Percentiles rank a stretch among this genome's conserved stretches.
phyloP scores from a whole-genome alignment of 2,797 vertebrate genomes.

The Ctenosaura bakeri region DNA sequence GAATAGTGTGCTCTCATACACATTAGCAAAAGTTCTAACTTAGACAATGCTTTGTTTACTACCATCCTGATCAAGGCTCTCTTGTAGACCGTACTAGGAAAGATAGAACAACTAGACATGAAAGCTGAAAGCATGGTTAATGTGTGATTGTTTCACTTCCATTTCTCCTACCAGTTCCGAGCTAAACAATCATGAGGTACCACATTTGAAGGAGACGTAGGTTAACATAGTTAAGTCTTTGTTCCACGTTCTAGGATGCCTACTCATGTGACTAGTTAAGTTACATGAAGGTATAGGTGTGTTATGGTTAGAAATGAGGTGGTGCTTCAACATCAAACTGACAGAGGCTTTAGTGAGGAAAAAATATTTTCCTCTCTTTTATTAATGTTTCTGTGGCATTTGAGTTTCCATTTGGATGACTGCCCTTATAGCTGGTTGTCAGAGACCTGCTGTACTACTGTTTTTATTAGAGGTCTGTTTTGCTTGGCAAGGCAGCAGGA shows the following conservation, averaged over 20 bases:
- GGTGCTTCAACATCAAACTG: slow-evolving; percentile 51
- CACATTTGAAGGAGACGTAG: not conserved
- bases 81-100: not conserved
- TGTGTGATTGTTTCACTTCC: not conserved
- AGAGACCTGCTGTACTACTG: slow-evolving; percentile 64
- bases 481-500: slow-evolving; percentile 64
- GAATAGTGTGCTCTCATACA: not conserved
- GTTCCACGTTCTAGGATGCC: slow-evolving; percentile 1
- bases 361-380: slow-evolving; percentile 70
- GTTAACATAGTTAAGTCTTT: not conserved
- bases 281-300: slow-evolving; percentile 57
- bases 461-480: slow-evolving; percentile 74
- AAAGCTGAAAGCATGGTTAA: not conserved
- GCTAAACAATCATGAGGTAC: not conserved
- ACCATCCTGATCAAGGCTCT: too few relatives aligned
- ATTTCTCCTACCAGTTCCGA: not conserved
- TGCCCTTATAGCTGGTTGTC: slow-evolving; percentile 69
- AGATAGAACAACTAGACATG: not conserved
- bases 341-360: slow-evolving; percentile 66
- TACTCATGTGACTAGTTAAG: slow-evolving; percentile 19
- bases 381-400: slow-evolving; percentile 73
- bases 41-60: not conserved
- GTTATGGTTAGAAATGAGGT: slow-evolving; percentile 32
- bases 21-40: not conserved
- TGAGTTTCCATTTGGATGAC: slow-evolving; percentile 74